Percentiles rank a stretch among this genome's conserved stretches.
Evolutionary conservation across 2,888 invertebrate genomes (phyloP).

Genomic region (Atethmia centrago): DNA sequence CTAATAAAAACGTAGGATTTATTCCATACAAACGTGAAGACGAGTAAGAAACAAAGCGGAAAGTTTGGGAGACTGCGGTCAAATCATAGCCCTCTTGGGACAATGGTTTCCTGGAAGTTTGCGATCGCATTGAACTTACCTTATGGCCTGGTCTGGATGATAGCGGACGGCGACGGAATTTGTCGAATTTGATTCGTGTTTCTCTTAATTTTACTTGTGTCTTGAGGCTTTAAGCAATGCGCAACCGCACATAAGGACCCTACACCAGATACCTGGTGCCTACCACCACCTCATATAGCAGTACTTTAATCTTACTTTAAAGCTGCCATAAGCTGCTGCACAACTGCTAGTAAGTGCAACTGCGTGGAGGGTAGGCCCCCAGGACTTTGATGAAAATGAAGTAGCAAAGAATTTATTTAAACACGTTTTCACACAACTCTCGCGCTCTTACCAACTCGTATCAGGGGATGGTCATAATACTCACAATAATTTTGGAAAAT

Average conservation of each 20-base stretch:
- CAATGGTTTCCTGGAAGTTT: slow-evolving; percentile 78
- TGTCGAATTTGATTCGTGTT: background rate
- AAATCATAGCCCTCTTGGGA: slow-evolving; percentile 84
- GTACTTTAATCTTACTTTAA: no score
- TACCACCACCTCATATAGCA: no score
- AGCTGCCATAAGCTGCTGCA: no score
- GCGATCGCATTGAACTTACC: slow-evolving; percentile 65
- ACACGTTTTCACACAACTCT: background rate
- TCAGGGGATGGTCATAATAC: background rate
- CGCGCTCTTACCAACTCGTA: background rate
- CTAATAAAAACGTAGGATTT: slow-evolving; percentile 78
- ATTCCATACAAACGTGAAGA: slow-evolving; percentile 71
- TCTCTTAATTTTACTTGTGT: no score
- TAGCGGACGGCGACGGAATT: slow-evolving; percentile 33
- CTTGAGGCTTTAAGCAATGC: background rate
- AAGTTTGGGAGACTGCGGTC: slow-evolving; percentile 84
- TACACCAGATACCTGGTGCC: no score
- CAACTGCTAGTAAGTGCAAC: no score
- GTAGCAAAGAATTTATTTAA: background rate
- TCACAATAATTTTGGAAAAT: background rate
- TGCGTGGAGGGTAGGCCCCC: background rate
- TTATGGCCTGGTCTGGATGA: slow-evolving; percentile 23
- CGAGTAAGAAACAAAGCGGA: slow-evolving; percentile 75
- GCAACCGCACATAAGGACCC: background rate
- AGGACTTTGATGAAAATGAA: background rate